Conservation (phyloP, 2,888 invertebrate genomes). For the Orchesellides sinensis region DNA sequence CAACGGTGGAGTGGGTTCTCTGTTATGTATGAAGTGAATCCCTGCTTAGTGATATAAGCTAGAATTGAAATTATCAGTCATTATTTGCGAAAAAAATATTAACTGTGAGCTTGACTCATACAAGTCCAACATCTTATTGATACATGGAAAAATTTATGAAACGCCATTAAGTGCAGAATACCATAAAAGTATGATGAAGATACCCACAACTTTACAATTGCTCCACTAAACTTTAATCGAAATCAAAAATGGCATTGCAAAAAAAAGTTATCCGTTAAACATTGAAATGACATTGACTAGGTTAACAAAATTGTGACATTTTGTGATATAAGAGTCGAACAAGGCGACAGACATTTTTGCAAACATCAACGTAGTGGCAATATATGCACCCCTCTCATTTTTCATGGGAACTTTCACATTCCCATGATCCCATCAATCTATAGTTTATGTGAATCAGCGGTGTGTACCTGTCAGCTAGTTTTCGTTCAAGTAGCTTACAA, state of each 20-base stretch:
- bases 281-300: not conserved
- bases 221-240: conserved; percentile 1
- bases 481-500: not conserved
- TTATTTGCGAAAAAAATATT: too few species aligned
- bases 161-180: too few species aligned
- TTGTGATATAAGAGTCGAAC: too few species aligned
- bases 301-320: not conserved
- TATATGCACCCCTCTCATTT: not conserved
- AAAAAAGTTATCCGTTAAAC: not conserved
- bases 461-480: not conserved
- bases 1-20: too few species aligned
- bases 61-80: too few species aligned
- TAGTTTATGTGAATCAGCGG: not conserved
- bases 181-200: too few species aligned
- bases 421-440: conserved; percentile 48
- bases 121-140: too few species aligned
- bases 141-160: too few species aligned
- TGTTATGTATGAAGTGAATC: too few species aligned
- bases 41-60: too few species aligned
- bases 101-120: too few species aligned
- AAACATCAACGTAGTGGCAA: conserved; percentile 15
- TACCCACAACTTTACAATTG: not conserved
- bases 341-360: conserved; percentile 21
- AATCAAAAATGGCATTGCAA: not conserved
- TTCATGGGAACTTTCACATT: conserved; percentile 59